Evolutionary conservation across 2,113 vertebrate species (phyloP).

Genomic region (Scolopax mira): DNA sequence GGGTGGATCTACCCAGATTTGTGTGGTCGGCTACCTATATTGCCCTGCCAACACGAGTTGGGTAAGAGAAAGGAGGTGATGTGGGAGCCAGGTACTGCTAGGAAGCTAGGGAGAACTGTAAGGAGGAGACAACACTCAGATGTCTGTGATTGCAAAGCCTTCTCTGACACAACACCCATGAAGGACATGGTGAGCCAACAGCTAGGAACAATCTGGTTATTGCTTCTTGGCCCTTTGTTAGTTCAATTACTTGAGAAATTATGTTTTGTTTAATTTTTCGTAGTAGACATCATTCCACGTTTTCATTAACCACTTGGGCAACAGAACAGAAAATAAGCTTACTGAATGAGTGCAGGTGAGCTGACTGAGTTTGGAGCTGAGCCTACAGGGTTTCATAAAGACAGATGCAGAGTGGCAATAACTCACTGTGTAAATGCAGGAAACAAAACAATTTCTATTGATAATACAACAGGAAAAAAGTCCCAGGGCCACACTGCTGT

Average conservation of each 20-base stretch:
- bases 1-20: background rate
- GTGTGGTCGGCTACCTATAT: background rate
- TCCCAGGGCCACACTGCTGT: background rate
- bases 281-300: background rate
- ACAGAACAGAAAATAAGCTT: background rate
- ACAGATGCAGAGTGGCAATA: background rate
- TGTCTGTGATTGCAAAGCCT: background rate
- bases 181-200: background rate
- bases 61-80: background rate
- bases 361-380: background rate
- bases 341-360: background rate
- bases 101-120: background rate
- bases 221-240: background rate
- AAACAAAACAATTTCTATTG: background rate
- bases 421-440: background rate
- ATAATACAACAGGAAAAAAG: background rate
- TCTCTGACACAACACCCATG: background rate
- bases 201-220: background rate
- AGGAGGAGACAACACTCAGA: background rate
- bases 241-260: background rate
- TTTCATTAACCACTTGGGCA: background rate
- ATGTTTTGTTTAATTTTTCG: background rate
- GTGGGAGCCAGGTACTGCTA: accelerated
- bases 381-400: background rate
- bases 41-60: background rate